These are phyloP conservation scores for Muscidifurax raptorellus DNA, from an alignment of 1,140 invertebrate genomes.

Conservation along the genomic window DNA sequence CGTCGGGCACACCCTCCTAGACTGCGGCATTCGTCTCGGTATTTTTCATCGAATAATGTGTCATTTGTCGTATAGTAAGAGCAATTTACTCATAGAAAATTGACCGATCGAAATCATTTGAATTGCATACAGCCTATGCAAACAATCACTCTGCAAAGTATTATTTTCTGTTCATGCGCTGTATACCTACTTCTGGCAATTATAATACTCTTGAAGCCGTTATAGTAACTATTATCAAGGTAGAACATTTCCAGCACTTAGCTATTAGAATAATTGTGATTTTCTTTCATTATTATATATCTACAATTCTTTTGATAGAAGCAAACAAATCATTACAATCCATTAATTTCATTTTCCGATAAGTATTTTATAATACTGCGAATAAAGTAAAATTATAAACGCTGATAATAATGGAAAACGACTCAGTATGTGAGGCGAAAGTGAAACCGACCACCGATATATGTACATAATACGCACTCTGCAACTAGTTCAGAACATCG, in stretches of 20 bases:
- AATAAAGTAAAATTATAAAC: slow-evolving; percentile 19
- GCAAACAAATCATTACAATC: background rate
- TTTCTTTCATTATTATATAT: background rate
- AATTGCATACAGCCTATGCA: too few relatives aligned
- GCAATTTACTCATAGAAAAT: too few relatives aligned
- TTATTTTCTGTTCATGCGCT: too few relatives aligned
- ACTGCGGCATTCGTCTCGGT: background rate
- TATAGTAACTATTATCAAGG: background rate
- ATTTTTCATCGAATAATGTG: background rate
- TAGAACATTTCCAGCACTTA: background rate
- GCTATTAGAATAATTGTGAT: background rate
- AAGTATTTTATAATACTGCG: slow-evolving; percentile 5
- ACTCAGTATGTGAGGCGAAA: background rate
- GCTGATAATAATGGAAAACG: background rate
- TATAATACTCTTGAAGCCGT: background rate
- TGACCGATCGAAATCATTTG: too few relatives aligned
- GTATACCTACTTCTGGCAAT: background rate
- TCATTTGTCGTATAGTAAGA: background rate
- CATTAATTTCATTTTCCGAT: background rate
- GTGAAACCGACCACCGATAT: background rate
- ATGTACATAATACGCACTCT: background rate
- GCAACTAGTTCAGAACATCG: background rate
- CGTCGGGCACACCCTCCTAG: slow-evolving; percentile 10
- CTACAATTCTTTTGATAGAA: background rate
- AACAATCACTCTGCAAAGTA: too few relatives aligned